phyloP scores from a whole-genome alignment of 2,888 invertebrate genomes.

The Zonitis immaculata region DNA sequence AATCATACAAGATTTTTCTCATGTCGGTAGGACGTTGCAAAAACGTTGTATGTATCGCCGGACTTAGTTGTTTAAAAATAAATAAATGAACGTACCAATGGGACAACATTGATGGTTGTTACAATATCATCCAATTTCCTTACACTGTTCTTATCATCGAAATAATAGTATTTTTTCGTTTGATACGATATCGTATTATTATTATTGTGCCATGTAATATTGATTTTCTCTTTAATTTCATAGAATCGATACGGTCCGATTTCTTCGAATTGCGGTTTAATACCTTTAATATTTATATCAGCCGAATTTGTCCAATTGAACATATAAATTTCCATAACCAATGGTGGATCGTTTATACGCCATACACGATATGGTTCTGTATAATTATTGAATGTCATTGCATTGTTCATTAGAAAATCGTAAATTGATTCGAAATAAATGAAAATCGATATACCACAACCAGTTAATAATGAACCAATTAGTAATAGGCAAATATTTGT shows the following conservation, averaged over 20 bases:
- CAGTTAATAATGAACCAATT: constrained; percentile 35
- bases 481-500: constrained; percentile 33
- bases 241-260: constrained; percentile 63
- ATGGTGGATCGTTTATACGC: constrained; percentile 42
- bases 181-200: constrained; percentile 70
- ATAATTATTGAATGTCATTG: constrained; percentile 30
- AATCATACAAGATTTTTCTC: too few relatives aligned
- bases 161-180: constrained; percentile 63
- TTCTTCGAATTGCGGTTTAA: constrained; percentile 55
- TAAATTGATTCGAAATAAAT: constrained; percentile 37
- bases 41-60: too few relatives aligned
- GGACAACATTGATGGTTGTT: constrained; percentile 71
- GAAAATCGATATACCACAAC: constrained; percentile 35
- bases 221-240: constrained; percentile 65
- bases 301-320: constrained; percentile 50
- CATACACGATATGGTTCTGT: constrained; percentile 40
- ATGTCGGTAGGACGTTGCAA: too few relatives aligned
- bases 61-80: too few relatives aligned
- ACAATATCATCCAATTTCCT: constrained; percentile 67
- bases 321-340: constrained; percentile 40
- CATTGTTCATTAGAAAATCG: constrained; percentile 33
- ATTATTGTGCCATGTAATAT: constrained; percentile 68
- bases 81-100: constrained; percentile 68
- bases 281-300: constrained; percentile 51
- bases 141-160: constrained; percentile 60